These are phyloP conservation scores for Leucoraja erinaceus DNA, from an alignment of 2,113 vertebrate genomes.

Conservation along the genomic window DNA sequence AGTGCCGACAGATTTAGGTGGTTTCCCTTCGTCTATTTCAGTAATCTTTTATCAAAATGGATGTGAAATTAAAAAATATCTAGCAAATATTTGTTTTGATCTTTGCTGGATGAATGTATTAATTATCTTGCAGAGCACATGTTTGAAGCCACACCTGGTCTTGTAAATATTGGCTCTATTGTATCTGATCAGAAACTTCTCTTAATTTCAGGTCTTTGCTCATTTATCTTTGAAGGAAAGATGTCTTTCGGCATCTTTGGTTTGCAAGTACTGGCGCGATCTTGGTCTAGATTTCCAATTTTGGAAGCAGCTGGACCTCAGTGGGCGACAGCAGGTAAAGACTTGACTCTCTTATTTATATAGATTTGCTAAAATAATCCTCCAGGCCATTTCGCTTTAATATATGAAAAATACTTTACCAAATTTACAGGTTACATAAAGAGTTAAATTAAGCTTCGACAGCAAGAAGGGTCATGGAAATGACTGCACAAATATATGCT, in stretches of 20 bases:
- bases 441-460: neutral
- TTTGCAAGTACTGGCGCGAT: conserved; percentile 96
- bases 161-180: neutral
- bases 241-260: conserved; percentile 86
- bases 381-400: neutral
- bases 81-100: neutral
- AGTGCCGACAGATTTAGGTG: neutral
- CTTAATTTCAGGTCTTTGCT: conserved; percentile 78
- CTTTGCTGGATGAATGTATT: neutral
- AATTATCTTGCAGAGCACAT: neutral
- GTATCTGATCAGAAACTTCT: neutral
- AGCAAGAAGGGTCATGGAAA: neutral
- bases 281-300: conserved; percentile 98
- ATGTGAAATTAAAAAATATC: neutral
- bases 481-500: neutral
- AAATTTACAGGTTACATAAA: neutral
- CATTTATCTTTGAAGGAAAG: conserved; percentile 90
- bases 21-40: neutral
- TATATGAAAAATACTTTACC: neutral
- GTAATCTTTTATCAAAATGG: neutral
- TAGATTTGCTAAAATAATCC: neutral
- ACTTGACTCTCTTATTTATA: neutral
- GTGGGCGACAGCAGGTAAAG: conserved; percentile 87
- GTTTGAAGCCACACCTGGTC: neutral
- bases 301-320: conserved; percentile 97